Evolutionary conservation across 1,140 invertebrate genomes (phyloP).

Genomic region (Thaumetopoea pityocampa): DNA sequence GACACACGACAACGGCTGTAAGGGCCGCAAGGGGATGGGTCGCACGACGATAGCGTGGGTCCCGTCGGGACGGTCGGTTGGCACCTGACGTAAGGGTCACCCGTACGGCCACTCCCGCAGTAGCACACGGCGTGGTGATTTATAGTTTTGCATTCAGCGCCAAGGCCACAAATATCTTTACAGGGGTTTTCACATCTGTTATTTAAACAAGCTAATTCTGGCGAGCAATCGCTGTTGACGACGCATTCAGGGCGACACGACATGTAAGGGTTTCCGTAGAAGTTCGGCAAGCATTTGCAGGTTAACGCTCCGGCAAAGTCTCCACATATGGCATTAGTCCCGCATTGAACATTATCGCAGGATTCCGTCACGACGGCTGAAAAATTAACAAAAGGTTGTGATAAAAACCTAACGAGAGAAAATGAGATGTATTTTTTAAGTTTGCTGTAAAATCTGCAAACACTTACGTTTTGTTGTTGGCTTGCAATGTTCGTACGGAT

Average conservation of each 20-base stretch:
- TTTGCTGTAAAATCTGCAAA: slow-evolving; percentile 7
- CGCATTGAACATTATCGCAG: slow-evolving; percentile 83
- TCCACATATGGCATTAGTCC: slow-evolving; percentile 84
- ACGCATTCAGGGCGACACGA: slow-evolving; percentile 87
- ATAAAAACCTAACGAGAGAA: not conserved
- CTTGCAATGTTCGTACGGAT: slow-evolving; percentile 88
- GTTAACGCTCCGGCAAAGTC: slow-evolving; percentile 76
- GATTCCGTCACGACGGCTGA: slow-evolving; percentile 75
- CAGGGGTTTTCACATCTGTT: slow-evolving; percentile 90
- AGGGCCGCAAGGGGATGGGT: slow-evolving; percentile 87
- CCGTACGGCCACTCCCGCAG: slow-evolving; percentile 82
- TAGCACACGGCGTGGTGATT: slow-evolving; percentile 88
- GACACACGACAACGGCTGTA: slow-evolving; percentile 86
- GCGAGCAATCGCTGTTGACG: slow-evolving; percentile 84
- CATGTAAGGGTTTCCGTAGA: slow-evolving; percentile 84
- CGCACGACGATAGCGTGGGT: slow-evolving; percentile 77
- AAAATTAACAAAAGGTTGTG: slow-evolving; percentile 27
- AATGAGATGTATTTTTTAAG: slow-evolving; percentile 6
- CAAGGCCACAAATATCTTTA: slow-evolving; percentile 83
- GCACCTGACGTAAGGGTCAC: slow-evolving; percentile 88
- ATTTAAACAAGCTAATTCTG: slow-evolving; percentile 83
- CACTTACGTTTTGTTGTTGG: slow-evolving; percentile 63
- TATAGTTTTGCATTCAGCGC: slow-evolving; percentile 84
- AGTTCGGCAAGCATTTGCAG: slow-evolving; percentile 81
- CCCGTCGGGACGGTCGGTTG: slow-evolving; percentile 67